Evolutionary conservation across 2,113 vertebrate species (phyloP), one percentile per base, ranked within the genome.

Genomic region (Hemiprocne comata): DNA sequence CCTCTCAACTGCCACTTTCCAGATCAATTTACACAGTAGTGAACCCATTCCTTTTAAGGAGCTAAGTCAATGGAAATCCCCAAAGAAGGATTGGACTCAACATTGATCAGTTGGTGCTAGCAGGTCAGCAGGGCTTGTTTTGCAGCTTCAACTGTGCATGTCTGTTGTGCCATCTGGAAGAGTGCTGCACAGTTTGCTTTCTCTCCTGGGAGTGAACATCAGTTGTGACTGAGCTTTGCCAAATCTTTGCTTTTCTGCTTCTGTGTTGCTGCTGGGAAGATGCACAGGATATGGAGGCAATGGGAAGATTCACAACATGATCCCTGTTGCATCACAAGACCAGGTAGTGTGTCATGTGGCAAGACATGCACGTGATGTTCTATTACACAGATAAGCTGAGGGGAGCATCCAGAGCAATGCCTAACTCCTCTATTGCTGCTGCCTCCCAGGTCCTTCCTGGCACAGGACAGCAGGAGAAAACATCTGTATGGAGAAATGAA

Each of bases 371-470:
- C 1, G 2, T 33, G 33, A 25, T 8, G 0, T 53, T 62, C 26
- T 67, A 0, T 62, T 19, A 4, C 3, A 38, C 2, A 0, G 3
- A 6, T 7, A 64, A 70, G 8, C 48, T 69, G 66, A 70, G 38
- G 58, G 31, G 8, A 77, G 21, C 50, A 44, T 21, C 13, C 53
- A 64, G 87, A 77, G 25, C 61, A 60, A 7, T 9, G 42, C 17
- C 31, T 12, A 19, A 14, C 11, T 80, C 23, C n/a, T 90, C 51
- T 84, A 0, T 12, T 81, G 23, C 67, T 88, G 62, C 54, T 88
- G 31, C 58, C 13, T 85, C 58, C 26, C 38, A 55, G 44, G 20
- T 42, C 38, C 65, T 60, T 87, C 54, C n/a, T 93, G 50, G 62
- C 6, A 11, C 19, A 48, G 58, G 17, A 33, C n/a, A 83, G 71